phyloP scores from a whole-genome alignment of 2,797 vertebrate genomes.

The Erithacus rubecula region DNA sequence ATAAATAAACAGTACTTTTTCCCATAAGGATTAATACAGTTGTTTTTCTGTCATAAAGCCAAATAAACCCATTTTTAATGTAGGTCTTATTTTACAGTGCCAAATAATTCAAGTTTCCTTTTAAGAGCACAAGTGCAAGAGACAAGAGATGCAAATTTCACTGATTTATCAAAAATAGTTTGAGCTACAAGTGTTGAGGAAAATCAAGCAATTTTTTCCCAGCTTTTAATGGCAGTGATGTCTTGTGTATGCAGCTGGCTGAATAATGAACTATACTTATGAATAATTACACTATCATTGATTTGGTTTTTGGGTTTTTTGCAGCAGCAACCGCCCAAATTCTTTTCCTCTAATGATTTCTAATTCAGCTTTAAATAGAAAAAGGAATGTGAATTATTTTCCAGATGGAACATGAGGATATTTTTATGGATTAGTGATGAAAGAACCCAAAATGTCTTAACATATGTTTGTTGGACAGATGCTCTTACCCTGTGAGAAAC shows the following conservation, averaged over 20 bases:
- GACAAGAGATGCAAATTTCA: background rate
- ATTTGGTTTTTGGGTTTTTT: background rate
- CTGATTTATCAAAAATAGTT: background rate
- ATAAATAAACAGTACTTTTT: constrained; percentile 19
- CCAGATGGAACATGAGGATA: background rate
- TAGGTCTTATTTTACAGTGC: background rate
- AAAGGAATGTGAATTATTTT: background rate
- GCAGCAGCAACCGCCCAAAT: background rate
- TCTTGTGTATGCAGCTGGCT: background rate
- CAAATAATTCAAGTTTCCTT: background rate
- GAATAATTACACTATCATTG: background rate
- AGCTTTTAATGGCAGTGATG: background rate
- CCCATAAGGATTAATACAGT: background rate
- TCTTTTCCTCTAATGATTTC: background rate
- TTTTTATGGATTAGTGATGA: background rate
- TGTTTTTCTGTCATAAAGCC: background rate
- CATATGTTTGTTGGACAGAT: background rate
- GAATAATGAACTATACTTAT: background rate
- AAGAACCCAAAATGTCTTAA: background rate
- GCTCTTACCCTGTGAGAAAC: background rate
- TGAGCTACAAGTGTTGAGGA: background rate
- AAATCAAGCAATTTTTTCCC: background rate
- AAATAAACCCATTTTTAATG: background rate
- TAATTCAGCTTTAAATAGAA: constrained; percentile 30
- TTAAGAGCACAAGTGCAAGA: background rate